phyloP scores from a whole-genome alignment of 64 coral and sea anemone genomes.

The Porites australiensis region DNA sequence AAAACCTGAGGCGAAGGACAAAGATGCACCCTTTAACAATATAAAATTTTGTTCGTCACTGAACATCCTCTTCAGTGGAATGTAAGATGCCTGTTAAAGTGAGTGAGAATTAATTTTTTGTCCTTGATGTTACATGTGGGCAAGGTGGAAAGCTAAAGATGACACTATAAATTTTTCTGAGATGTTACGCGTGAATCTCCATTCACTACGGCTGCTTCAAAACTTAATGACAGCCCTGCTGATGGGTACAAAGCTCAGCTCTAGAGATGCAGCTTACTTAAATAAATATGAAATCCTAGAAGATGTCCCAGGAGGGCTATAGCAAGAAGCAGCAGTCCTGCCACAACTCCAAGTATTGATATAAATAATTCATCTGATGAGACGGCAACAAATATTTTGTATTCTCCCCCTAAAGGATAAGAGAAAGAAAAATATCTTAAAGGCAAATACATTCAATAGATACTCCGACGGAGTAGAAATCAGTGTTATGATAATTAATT shows the following conservation, averaged over 20 bases:
- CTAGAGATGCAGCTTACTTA: constrained; percentile 78
- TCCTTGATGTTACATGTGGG: no score
- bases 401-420: constrained; percentile 59
- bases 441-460: not conserved
- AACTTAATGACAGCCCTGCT: not conserved
- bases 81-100: no score
- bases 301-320: constrained; percentile 91
- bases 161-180: no score
- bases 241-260: not conserved
- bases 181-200: no score
- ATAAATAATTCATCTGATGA: constrained; percentile 56
- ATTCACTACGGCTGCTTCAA: no score
- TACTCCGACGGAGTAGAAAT: not conserved
- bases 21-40: no score
- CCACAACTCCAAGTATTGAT: constrained; percentile 56
- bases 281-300: constrained; percentile 91
- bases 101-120: no score
- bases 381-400: constrained; percentile 86
- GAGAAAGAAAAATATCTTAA: no score
- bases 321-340: constrained; percentile 65
- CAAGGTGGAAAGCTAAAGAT: no score
- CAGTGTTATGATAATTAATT: not conserved
- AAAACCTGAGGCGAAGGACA: no score
- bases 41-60: no score
- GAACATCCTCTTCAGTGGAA: no score